Evolutionary conservation across 2,888 invertebrate species (phyloP).

Genomic region (Lasius platythorax): DNA sequence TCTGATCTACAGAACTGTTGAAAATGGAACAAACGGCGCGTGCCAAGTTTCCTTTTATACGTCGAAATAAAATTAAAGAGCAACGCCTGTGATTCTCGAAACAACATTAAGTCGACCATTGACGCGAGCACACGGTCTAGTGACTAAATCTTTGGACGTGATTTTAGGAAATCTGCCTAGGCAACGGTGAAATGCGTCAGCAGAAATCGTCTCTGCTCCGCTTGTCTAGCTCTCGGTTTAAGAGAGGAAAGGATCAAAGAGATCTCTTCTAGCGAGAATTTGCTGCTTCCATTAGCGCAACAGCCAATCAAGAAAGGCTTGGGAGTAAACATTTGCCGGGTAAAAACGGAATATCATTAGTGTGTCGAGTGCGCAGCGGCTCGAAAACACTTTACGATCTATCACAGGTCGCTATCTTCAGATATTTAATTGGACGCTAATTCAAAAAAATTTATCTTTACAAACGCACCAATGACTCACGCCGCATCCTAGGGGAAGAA

Average conservation of each 20-base stretch:
- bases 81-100: background rate
- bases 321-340: constrained; percentile 57
- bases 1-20: constrained; percentile 37
- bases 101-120: background rate
- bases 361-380: background rate
- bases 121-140: background rate
- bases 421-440: constrained; percentile 24
- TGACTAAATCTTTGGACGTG: constrained; percentile 8
- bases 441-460: constrained; percentile 25
- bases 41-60: constrained; percentile 25
- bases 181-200: background rate
- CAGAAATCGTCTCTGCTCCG: background rate
- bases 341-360: constrained; percentile 54
- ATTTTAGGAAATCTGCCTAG: constrained; percentile 23
- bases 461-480: constrained; percentile 2
- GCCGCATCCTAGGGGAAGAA: constrained; percentile 21
- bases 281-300: constrained; percentile 64
- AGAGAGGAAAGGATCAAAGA: constrained; percentile 56
- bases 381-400: constrained; percentile 24
- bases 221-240: constrained; percentile 19
- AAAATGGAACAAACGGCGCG: constrained; percentile 41
- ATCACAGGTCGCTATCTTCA: constrained; percentile 23
- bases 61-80: constrained; percentile 41
- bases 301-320: constrained; percentile 32
- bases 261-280: constrained; percentile 56